A percentile compares a stretch with the other conserved stretches of the same genome.
Evolutionary conservation across 1,140 invertebrate genomes (phyloP).

Genomic region (Scaptomyza hsui): DNA sequence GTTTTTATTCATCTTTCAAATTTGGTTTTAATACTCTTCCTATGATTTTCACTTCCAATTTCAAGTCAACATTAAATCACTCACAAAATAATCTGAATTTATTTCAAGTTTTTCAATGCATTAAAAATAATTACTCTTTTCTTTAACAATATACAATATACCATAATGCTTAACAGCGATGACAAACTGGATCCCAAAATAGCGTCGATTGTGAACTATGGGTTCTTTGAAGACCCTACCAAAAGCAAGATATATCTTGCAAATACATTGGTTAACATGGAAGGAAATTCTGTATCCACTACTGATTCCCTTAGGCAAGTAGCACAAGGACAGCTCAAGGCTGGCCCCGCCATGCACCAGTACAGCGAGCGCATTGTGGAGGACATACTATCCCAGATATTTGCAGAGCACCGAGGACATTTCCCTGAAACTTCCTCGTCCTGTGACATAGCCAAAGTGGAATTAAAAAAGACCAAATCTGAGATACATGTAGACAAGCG

Average conservation of each 20-base stretch:
- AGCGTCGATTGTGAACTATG: no score
- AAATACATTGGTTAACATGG: conserved; percentile 30
- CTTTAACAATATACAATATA: background rate
- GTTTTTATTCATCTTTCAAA: background rate
- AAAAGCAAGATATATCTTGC: background rate
- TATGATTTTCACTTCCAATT: background rate
- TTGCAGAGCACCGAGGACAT: conserved; percentile 45
- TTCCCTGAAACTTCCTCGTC: conserved; percentile 47
- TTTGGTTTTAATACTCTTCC: background rate
- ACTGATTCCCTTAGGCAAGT: background rate
- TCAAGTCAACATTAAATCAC: conserved; percentile 23
- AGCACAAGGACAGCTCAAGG: background rate
- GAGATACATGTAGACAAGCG: conserved; percentile 55
- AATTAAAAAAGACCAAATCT: background rate
- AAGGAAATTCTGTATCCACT: background rate
- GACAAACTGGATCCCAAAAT: no score
- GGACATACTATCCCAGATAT: conserved; percentile 53
- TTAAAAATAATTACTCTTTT: background rate
- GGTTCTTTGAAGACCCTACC: no score
- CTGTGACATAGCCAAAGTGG: conserved; percentile 9
- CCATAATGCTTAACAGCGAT: background rate
- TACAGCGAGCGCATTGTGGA: conserved; percentile 52
- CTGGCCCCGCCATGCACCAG: conserved; percentile 1
- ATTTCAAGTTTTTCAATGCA: conserved; percentile 1
- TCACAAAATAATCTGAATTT: conserved; percentile 12